Conservation (phyloP, 2,797 vertebrate species). For the Synanceia verrucosa region DNA sequence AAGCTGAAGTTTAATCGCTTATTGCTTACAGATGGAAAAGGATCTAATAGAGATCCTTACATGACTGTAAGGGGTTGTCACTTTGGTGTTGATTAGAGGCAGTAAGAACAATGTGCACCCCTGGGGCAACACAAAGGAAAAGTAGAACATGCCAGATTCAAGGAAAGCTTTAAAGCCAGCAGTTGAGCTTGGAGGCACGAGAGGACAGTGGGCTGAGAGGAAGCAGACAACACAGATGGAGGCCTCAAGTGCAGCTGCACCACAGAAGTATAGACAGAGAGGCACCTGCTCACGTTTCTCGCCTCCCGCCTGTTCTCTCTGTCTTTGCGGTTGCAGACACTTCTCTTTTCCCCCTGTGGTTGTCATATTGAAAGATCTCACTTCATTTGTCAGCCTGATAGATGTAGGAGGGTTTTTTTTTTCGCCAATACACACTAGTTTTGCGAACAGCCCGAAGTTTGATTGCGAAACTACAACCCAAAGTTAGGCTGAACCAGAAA, state of each 20-base stretch:
- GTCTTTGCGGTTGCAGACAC: conserved; percentile 71
- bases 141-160: background rate
- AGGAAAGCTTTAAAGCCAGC: conserved; percentile 37
- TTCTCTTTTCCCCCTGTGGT: conserved; percentile 77
- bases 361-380: conserved; percentile 79
- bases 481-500: conserved; percentile 42
- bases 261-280: conserved; percentile 51
- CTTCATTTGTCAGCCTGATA: conserved; percentile 71
- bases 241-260: conserved; percentile 67
- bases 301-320: conserved; percentile 57
- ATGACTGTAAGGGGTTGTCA: background rate
- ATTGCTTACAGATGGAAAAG: conserved; percentile 28
- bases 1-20: conserved; percentile 33
- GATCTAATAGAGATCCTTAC: conserved; percentile 1
- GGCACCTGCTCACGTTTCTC: conserved; percentile 81
- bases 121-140: background rate
- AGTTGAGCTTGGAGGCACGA: conserved; percentile 31
- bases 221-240: conserved; percentile 54
- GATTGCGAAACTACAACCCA: conserved; percentile 69
- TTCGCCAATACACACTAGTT: conserved; percentile 27
- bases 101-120: conserved; percentile 6
- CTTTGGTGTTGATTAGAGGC: background rate
- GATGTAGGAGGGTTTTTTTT: conserved; percentile 39
- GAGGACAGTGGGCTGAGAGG: conserved; percentile 57
- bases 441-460: conserved; percentile 39